Evolutionary conservation across 2,797 vertebrate genomes (phyloP).

Genomic region (Chelon auratus): DNA sequence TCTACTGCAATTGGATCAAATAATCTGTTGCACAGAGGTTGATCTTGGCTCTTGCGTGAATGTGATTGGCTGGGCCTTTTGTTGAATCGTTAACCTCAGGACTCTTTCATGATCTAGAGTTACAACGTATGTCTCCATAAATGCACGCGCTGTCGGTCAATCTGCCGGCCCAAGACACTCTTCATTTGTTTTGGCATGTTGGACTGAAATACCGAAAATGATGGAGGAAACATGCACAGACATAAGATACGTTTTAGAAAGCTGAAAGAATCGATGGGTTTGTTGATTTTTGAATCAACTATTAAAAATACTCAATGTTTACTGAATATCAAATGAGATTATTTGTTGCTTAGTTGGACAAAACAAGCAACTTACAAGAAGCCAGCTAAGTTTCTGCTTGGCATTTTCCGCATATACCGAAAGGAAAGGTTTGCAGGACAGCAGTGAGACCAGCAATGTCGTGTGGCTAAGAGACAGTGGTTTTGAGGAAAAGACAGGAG

Average conservation of each 20-base stretch:
- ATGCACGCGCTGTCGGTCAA: slow-evolving; percentile 34
- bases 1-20: slow-evolving; percentile 58
- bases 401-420: neutral
- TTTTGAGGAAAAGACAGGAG: too few species aligned
- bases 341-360: neutral
- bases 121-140: slow-evolving; percentile 38
- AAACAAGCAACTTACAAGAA: neutral
- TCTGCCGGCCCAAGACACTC: slow-evolving; percentile 29
- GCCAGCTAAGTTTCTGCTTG: neutral
- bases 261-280: neutral
- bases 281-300: neutral
- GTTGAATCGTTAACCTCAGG: slow-evolving; percentile 25
- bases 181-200: slow-evolving; percentile 36
- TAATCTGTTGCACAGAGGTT: slow-evolving; percentile 69
- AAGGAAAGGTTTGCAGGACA: too few species aligned
- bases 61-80: slow-evolving; percentile 45
- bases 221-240: slow-evolving; percentile 13
- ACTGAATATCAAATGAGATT: neutral
- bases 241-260: neutral
- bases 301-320: neutral
- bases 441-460: too few species aligned
- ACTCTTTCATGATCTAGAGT: slow-evolving; percentile 31
- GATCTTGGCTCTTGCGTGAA: slow-evolving; percentile 49
- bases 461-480: too few species aligned
- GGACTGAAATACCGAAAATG: slow-evolving; percentile 22